Evolutionary conservation across 2,113 vertebrate genomes (phyloP).

Genomic region (Sapajus apella): DNA sequence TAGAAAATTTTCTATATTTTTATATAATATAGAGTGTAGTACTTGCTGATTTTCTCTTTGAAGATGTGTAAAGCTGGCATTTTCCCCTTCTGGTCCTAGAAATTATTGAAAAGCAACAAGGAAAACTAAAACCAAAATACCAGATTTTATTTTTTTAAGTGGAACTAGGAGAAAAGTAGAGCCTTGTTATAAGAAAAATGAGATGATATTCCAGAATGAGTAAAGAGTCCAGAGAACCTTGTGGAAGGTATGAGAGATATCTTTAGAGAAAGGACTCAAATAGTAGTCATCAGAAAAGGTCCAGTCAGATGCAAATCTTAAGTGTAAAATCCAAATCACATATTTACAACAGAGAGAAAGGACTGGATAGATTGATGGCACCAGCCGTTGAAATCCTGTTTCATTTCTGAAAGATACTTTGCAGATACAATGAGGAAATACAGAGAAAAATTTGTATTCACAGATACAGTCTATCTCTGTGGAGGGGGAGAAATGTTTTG

Average conservation of each 20-base stretch:
- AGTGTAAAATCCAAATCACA: neutral
- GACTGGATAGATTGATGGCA: neutral
- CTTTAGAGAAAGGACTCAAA: neutral
- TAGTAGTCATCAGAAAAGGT: neutral
- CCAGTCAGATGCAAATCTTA: too few relatives aligned
- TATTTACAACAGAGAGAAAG: neutral
- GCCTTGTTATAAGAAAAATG: accelerated
- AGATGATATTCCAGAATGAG: neutral
- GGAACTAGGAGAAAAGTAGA: neutral
- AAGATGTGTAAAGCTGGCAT: neutral
- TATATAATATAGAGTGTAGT: neutral
- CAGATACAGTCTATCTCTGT: neutral
- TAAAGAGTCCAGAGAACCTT: neutral
- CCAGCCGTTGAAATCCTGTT: neutral
- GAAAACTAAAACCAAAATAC: neutral
- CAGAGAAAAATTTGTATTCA: neutral
- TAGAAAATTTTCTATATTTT: neutral
- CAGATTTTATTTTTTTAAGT: neutral
- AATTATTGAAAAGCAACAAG: neutral
- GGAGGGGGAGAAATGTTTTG: neutral
- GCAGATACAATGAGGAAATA: neutral
- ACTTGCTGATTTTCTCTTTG: neutral
- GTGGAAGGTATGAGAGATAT: neutral
- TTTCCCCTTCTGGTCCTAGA: neutral
- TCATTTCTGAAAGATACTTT: neutral